Conservation (phyloP, 2,113 vertebrate species). For the Megaleporinus macrocephalus region DNA sequence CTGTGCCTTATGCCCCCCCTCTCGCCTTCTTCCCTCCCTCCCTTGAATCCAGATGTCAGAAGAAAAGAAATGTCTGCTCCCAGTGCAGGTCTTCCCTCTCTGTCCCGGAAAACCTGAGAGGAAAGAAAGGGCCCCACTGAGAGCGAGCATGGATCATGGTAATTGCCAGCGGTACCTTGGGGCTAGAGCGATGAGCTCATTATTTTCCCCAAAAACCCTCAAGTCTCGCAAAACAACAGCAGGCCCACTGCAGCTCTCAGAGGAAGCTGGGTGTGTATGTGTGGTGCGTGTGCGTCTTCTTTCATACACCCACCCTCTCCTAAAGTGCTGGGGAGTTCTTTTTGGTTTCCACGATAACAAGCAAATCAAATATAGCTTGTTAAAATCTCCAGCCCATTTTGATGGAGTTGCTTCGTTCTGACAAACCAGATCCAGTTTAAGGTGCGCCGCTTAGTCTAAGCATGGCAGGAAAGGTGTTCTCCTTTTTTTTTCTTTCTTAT, state of each 20-base stretch:
- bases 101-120: conserved; percentile 46
- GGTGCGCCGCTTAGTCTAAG: neutral
- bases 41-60: conserved; percentile 45
- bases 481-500: neutral
- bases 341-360: conserved; percentile 48
- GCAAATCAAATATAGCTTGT: conserved; percentile 46
- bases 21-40: neutral
- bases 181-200: conserved; percentile 57
- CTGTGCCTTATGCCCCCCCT: neutral
- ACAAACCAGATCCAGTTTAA: neutral
- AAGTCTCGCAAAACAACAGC: conserved; percentile 53
- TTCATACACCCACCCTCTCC: conserved; percentile 27
- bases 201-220: conserved; percentile 55
- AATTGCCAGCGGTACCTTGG: conserved; percentile 54
- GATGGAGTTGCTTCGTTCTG: neutral
- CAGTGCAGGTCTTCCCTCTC: conserved; percentile 42
- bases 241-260: conserved; percentile 27
- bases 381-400: conserved; percentile 15
- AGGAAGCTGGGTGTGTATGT: conserved; percentile 28
- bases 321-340: conserved; percentile 26
- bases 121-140: conserved; percentile 24
- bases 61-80: conserved; percentile 36
- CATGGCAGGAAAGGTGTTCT: neutral
- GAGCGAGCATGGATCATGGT: conserved; percentile 50
- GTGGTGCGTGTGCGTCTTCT: neutral